A percentile compares a stretch with the other conserved stretches of the same genome.
Conservation (phyloP, 2,797 vertebrate species). For the Lithobates pipiens region DNA sequence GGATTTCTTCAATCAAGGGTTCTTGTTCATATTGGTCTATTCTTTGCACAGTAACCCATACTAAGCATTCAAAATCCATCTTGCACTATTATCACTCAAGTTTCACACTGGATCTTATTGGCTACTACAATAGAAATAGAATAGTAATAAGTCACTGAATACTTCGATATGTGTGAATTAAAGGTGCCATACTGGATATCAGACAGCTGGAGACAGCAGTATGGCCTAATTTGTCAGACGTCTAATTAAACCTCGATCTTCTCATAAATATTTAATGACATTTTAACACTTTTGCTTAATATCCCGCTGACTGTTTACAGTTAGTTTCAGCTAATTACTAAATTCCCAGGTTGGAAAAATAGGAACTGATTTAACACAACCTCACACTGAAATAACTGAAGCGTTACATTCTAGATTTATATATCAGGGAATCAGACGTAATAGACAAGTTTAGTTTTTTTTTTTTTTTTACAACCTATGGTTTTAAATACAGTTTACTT, state of each 20-base stretch:
- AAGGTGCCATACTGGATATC: neutral
- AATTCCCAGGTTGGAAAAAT: conserved; percentile 34
- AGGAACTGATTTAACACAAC: conserved; percentile 10
- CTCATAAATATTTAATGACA: conserved; percentile 59
- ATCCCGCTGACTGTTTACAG: conserved; percentile 59
- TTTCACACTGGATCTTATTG: too few species aligned
- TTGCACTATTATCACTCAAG: too few species aligned
- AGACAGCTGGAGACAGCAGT: conserved; percentile 3
- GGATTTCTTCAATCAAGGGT: too few species aligned
- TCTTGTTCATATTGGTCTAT: too few species aligned
- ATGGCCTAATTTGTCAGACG: conserved; percentile 13
- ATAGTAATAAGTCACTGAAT: too few species aligned
- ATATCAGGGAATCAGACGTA: neutral
- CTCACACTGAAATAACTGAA: conserved; percentile 26
- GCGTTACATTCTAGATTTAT: neutral
- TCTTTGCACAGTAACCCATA: too few species aligned
- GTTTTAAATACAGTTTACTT: neutral
- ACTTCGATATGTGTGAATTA: neutral
- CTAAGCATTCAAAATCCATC: too few species aligned
- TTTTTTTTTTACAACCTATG: neutral
- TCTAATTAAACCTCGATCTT: conserved; percentile 51
- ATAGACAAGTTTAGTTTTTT: neutral
- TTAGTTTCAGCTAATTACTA: conserved; percentile 49
- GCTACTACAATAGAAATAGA: too few species aligned
- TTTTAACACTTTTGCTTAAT: conserved; percentile 58